Percentiles rank a stretch among this genome's conserved stretches.
Conservation (phyloP, 1,140 invertebrate genomes). For the Drosophila ananassae region DNA sequence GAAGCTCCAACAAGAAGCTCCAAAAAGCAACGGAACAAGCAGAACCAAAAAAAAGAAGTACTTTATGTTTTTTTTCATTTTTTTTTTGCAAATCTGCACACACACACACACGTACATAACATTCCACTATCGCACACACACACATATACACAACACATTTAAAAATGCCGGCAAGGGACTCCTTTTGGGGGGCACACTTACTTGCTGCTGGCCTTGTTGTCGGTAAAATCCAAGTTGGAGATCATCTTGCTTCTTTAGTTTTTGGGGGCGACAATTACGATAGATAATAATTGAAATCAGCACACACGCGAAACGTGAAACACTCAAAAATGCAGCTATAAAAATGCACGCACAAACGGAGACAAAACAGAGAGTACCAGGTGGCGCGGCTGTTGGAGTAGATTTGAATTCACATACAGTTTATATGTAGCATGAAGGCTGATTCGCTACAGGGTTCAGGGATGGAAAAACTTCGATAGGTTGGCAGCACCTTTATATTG, state of each 20-base stretch:
- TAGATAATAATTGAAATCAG: slow-evolving; percentile 8
- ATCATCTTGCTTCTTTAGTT: slow-evolving; percentile 60
- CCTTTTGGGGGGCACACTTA: slow-evolving; percentile 49
- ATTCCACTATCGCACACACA: slow-evolving; percentile 15
- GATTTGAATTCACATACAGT: slow-evolving; percentile 1
- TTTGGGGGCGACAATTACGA: slow-evolving; percentile 1
- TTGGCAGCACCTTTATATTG: too few species aligned
- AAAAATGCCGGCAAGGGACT: slow-evolving; percentile 44
- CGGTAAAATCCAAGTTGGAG: slow-evolving; percentile 69
- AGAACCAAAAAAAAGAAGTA: slow-evolving; percentile 10
- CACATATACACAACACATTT: slow-evolving; percentile 10
- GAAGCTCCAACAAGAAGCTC: neutral
- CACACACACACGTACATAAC: slow-evolving; percentile 15
- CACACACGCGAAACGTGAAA: slow-evolving; percentile 33
- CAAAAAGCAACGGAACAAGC: slow-evolving; percentile 10
- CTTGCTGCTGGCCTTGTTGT: slow-evolving; percentile 76
- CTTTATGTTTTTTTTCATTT: slow-evolving; percentile 19
- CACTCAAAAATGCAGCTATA: slow-evolving; percentile 29
- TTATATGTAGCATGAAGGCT: too few species aligned
- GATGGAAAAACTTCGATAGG: too few species aligned
- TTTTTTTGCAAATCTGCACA: slow-evolving; percentile 44
- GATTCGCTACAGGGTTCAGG: neutral
- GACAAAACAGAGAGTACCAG: neutral
- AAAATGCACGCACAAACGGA: slow-evolving; percentile 8
- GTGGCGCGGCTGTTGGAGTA: slow-evolving; percentile 24